Evolutionary conservation across 2,888 invertebrate species (phyloP), one percentile per base, ranked within the genome.

Genomic region (Caenorhabditis japonica): DNA sequence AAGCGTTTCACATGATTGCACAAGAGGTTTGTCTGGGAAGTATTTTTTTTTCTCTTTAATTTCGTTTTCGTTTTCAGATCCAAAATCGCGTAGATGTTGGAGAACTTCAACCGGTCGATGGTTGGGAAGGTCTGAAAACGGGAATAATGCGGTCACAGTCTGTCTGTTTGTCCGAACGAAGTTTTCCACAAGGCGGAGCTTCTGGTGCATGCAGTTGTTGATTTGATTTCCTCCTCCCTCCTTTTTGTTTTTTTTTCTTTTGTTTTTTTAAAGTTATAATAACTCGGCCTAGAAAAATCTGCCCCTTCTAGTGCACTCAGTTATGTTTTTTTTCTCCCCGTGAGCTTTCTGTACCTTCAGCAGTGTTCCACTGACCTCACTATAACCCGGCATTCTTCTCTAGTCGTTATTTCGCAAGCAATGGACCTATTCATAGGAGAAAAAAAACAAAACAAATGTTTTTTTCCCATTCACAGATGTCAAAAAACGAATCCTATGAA

Each of bases 91-190:
- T 85, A 12, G 77, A 86, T 39, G 75, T 61, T 8, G 84, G 85
- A 4, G 59, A 68, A 38, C 51, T 76, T 17, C 74, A 77, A 12
- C 76, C 84, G 7, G 62, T 69, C 27, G 86, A 86, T 43, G 85
- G 84, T 15, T 86, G 86, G 86, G 86, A 86, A 47, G 86, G 86
- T 7, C 77, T 85, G 7, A 84, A 83, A 64, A 61, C 62, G 4
- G 84, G 80, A 7, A 66, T 81, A 10, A 81, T 85, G 80, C 69
- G 85, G 17, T 73, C 80, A 1, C 82, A 84, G 51, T 84, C 85
- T 8, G 81, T 86, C 23, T 76, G 80, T 23, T 77, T 86, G 5
- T 86, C 85, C 30, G 83, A 86, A 46, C 51, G 64, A n/a, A 77
- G 76, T 52, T 73, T 78, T 60, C 64, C 76, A 23, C 52, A 64